A percentile compares a stretch with the other conserved stretches of the same genome.
These are phyloP conservation scores for Orchesellides sinensis DNA, from an alignment of 2,888 invertebrate species.

Conservation along the genomic window DNA sequence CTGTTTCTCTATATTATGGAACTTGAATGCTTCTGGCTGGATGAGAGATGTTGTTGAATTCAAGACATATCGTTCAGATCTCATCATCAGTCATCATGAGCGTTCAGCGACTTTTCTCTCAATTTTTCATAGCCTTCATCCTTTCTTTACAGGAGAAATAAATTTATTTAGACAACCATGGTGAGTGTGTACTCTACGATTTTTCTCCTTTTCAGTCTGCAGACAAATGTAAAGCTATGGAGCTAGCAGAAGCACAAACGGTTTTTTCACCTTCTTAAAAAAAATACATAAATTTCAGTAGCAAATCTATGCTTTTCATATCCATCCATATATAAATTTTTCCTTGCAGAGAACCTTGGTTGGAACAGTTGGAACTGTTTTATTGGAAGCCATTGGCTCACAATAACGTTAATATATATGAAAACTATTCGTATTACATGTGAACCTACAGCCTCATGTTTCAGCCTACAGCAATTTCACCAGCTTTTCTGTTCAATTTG, in stretches of 20 bases:
- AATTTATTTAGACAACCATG: conserved; percentile 32
- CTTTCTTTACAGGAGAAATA: conserved; percentile 29
- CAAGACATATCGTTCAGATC: conserved; percentile 50
- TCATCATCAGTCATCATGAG: conserved; percentile 64
- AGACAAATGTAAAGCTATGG: too few relatives aligned
- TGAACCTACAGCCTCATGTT: too few relatives aligned
- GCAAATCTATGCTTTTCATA: conserved; percentile 15
- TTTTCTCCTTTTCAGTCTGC: background rate
- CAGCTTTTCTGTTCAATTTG: too few relatives aligned
- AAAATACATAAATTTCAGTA: background rate
- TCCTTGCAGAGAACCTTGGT: background rate
- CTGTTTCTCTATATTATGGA: too few relatives aligned
- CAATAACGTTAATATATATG: too few relatives aligned
- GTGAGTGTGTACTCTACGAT: background rate
- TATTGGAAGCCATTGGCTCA: too few relatives aligned
- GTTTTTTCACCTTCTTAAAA: background rate
- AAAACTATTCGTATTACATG: too few relatives aligned
- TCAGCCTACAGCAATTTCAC: too few relatives aligned
- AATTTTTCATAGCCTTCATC: conserved; percentile 54
- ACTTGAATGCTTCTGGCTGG: conserved; percentile 5
- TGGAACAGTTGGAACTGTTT: too few relatives aligned
- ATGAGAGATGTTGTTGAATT: conserved; percentile 32
- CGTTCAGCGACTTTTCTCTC: conserved; percentile 48
- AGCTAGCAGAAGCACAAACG: background rate
- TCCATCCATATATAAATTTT: background rate